phyloP scores from a whole-genome alignment of 92 coral and sea anemone genomes.

The Epizoanthus illoricatus region DNA sequence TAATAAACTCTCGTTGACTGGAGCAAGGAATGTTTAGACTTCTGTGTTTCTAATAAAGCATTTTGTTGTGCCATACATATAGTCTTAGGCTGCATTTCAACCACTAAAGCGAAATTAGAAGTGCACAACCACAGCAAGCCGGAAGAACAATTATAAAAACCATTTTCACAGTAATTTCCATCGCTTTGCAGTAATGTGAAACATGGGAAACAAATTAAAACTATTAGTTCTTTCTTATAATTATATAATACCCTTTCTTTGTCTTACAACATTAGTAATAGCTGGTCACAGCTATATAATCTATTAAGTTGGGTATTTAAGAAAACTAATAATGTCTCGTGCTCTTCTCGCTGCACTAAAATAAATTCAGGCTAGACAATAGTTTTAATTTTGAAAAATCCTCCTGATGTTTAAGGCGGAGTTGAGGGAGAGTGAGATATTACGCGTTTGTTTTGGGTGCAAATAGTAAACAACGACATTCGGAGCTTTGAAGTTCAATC shows the following conservation, averaged over 20 bases:
- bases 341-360: not conserved
- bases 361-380: conserved; percentile 1
- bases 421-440: not conserved
- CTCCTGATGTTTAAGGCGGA: conserved; percentile 20
- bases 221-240: too few species aligned
- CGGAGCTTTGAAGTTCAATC: conserved; percentile 3
- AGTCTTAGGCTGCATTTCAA: not conserved
- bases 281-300: too few species aligned
- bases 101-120: too few species aligned
- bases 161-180: not conserved
- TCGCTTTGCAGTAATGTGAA: not conserved
- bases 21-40: not conserved
- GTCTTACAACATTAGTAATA: too few species aligned
- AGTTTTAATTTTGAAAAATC: not conserved
- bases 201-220: not conserved
- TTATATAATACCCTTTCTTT: too few species aligned
- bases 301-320: not conserved
- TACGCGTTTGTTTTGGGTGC: not conserved
- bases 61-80: not conserved
- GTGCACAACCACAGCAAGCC: not conserved
- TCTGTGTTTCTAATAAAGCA: not conserved
- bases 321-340: not conserved
- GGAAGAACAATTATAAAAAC: not conserved
- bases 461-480: not conserved
- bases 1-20: not conserved